Percentiles rank a stretch among this genome's conserved stretches.
phyloP scores from a whole-genome alignment of 2,888 invertebrate species.

The Penaeus monodon region DNA sequence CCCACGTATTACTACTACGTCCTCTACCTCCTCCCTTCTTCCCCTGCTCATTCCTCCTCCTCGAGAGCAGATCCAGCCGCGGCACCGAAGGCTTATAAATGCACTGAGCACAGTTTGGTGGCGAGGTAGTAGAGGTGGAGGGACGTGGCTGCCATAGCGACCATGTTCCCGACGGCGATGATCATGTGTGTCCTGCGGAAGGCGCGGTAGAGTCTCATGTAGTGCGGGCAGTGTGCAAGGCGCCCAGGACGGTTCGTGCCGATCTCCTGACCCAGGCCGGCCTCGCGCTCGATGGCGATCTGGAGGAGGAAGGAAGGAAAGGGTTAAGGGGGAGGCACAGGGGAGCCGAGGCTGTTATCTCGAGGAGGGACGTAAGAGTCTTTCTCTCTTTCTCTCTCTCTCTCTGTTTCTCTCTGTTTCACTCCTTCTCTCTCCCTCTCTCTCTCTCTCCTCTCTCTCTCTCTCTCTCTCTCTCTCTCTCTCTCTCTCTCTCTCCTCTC shows the following conservation, averaged over 20 bases:
- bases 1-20: too few relatives aligned
- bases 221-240: slow-evolving; percentile 83
- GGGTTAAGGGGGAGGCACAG: not conserved
- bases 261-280: slow-evolving; percentile 84
- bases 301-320: slow-evolving; percentile 8
- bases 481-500: not conserved
- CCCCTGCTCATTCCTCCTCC: too few relatives aligned
- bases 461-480: too few relatives aligned
- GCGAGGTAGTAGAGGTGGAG: slow-evolving; percentile 79
- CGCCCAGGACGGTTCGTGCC: slow-evolving; percentile 79
- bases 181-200: slow-evolving; percentile 84
- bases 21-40: too few relatives aligned
- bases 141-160: slow-evolving; percentile 78
- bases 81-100: slow-evolving; percentile 11
- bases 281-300: slow-evolving; percentile 71
- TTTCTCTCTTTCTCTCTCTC: too few relatives aligned
- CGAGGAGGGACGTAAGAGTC: not conserved
- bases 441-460: not conserved
- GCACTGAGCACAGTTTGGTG: slow-evolving; percentile 47
- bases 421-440: accelerated
- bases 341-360: not conserved
- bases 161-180: slow-evolving; percentile 85
- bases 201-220: slow-evolving; percentile 79
- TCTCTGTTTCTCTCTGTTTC: too few relatives aligned
- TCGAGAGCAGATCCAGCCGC: not conserved